These are phyloP conservation scores for Arremon brunneinucha DNA, from an alignment of 2,797 vertebrate species.

Conservation along the genomic window DNA sequence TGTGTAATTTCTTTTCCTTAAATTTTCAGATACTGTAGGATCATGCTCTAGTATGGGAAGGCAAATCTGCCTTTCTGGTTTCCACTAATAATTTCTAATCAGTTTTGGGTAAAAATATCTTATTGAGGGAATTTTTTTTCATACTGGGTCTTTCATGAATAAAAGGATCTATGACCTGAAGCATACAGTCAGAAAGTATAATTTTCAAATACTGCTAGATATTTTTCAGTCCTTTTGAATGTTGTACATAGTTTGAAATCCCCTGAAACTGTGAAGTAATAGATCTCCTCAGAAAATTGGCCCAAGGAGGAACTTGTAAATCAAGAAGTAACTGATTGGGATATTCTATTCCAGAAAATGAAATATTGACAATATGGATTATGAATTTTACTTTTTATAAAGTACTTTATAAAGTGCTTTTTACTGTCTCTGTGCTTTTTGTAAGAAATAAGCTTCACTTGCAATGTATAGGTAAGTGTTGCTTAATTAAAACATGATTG, in stretches of 20 bases:
- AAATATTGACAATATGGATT: not conserved
- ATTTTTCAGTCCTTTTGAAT: not conserved
- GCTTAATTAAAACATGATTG: not conserved
- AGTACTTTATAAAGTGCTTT: not conserved
- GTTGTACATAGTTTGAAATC: not conserved
- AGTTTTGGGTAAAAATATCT: not conserved
- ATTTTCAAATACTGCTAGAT: not conserved
- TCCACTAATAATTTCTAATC: not conserved
- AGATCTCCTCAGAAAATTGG: not conserved
- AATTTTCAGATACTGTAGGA: not conserved
- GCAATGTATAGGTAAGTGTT: not conserved
- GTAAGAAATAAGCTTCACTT: not conserved
- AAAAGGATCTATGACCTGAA: not conserved
- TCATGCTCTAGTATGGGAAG: not conserved
- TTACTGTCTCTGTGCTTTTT: not conserved
- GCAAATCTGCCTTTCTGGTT: not conserved
- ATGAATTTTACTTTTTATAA: not conserved
- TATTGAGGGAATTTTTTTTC: not conserved
- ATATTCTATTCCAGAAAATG: not conserved
- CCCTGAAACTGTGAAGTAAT: not conserved
- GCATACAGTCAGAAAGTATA: not conserved
- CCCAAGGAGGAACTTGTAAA: not conserved
- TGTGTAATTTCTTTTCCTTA: not conserved
- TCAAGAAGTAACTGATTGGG: not conserved
- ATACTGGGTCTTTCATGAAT: not conserved